Evolutionary conservation across 2,797 vertebrate species (phyloP).

Genomic region (Acrossocheilus fasciatus): DNA sequence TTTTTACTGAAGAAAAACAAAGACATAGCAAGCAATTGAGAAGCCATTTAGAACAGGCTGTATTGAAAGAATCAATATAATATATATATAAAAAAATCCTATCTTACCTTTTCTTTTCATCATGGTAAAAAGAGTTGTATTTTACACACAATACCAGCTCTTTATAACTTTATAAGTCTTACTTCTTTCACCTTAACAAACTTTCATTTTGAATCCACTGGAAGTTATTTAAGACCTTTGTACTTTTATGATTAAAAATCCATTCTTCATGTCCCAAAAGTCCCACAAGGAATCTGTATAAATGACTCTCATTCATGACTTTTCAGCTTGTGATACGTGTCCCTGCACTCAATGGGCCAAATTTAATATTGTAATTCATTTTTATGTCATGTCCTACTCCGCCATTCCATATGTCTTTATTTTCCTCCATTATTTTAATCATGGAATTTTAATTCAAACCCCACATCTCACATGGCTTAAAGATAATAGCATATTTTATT

Average conservation of each 20-base stretch:
- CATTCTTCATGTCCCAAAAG: neutral
- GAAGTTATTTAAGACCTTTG: neutral
- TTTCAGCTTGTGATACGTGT: neutral
- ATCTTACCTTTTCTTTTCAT: neutral
- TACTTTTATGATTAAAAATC: neutral
- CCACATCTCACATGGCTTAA: neutral
- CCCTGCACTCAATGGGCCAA: neutral
- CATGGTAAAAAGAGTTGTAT: neutral
- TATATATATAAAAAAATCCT: neutral
- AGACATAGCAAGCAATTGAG: neutral
- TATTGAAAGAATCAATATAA: neutral
- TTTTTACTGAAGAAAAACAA: neutral
- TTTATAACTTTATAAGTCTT: neutral
- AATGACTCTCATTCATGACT: neutral
- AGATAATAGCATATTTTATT: neutral
- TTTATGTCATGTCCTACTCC: neutral
- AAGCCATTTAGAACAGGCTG: neutral
- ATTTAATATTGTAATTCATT: neutral
- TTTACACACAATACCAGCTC: neutral
- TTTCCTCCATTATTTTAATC: neutral
- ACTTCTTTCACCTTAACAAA: neutral
- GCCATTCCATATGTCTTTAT: neutral
- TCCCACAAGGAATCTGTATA: neutral
- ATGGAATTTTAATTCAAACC: neutral
- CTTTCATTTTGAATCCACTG: neutral